Evolutionary conservation across 2,888 invertebrate species (phyloP).

Genomic region (Auanema freiburgensis): DNA sequence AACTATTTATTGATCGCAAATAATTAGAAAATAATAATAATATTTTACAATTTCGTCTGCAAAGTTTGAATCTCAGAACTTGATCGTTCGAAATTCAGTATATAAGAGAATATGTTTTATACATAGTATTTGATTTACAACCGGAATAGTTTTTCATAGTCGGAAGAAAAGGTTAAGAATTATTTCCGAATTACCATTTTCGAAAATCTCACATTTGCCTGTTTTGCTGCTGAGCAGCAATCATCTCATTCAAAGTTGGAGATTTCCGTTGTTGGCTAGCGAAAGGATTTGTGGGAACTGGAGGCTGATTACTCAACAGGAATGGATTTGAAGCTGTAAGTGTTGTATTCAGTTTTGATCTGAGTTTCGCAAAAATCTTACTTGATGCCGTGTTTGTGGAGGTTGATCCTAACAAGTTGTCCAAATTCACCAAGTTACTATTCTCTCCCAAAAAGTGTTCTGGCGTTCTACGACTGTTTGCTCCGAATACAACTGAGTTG

Average conservation of each 20-base stretch:
- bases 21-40: too few relatives aligned
- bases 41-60: too few relatives aligned
- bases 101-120: too few relatives aligned
- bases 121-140: too few relatives aligned
- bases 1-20: too few relatives aligned
- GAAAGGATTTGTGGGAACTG: slow-evolving; percentile 70
- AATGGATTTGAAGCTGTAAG: slow-evolving; percentile 56
- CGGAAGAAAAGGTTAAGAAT: too few relatives aligned
- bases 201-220: too few relatives aligned
- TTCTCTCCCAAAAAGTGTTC: slow-evolving; percentile 95
- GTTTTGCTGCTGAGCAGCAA: slow-evolving; percentile 52
- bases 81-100: too few relatives aligned
- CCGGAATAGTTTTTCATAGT: too few relatives aligned
- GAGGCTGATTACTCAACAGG: slow-evolving; percentile 39
- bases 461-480: slow-evolving; percentile 85
- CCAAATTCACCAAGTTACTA: slow-evolving; percentile 92
- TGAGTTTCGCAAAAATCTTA: neutral
- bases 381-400: slow-evolving; percentile 57
- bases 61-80: too few relatives aligned
- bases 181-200: too few relatives aligned
- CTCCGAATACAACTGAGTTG: too few relatives aligned
- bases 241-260: slow-evolving; percentile 72
- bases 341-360: neutral
- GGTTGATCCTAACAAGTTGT: slow-evolving; percentile 80
- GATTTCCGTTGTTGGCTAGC: slow-evolving; percentile 73